Base-by-base conservation (phyloP, 2,797 vertebrate genomes). In the Scleropages formosus region DNA sequence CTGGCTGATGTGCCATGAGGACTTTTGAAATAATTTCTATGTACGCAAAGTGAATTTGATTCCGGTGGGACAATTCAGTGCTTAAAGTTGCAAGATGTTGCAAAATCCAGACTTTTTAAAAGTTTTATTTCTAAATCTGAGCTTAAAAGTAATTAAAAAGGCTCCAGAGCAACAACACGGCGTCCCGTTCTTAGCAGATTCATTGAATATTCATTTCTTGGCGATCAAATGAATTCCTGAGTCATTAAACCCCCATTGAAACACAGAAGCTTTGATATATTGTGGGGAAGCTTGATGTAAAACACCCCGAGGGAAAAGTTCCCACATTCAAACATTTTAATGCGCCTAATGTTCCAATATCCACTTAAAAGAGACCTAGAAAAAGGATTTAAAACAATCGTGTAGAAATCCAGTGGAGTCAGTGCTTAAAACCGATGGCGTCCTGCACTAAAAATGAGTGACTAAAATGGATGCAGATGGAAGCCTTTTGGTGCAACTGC, bases 141-240 rank as follows among this genome's bases (percentile, higher is more conserved):
- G 46, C 24, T 71, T 51, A 53, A 24, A 22, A 53, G 24, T 76
- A 62, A 64, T 15, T 71, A 27, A 71, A 75, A 71, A 63, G 59
- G 51, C 31, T 46, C 53, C 26, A 31, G 81, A 82, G 79, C 85
- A 78, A 80, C 78, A 88, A 89, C 90, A 89, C 87, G 85, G 86
- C 85, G 88, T 85, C 84, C 79, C 67, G 78, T 82, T 78, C 85
- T 90, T 85, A 87, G 85, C 78, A 80, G 76, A 84, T 85, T 83
- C 81, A 83, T 87, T 79, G 86, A 90, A 91, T 92, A 92, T 89
- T 89, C 84, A 86, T 82, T 77, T 78, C 81, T 79, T 84, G 83
- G 80, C 80, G 80, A 88, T 86, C 84, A 81, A 82, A 82, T 82
- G 68, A 80, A 81, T 80, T 81, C 76, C 77, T 26, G 82, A 78